phyloP scores from a whole-genome alignment of 2,113 vertebrate species.

The Cyprinodon variegatus region DNA sequence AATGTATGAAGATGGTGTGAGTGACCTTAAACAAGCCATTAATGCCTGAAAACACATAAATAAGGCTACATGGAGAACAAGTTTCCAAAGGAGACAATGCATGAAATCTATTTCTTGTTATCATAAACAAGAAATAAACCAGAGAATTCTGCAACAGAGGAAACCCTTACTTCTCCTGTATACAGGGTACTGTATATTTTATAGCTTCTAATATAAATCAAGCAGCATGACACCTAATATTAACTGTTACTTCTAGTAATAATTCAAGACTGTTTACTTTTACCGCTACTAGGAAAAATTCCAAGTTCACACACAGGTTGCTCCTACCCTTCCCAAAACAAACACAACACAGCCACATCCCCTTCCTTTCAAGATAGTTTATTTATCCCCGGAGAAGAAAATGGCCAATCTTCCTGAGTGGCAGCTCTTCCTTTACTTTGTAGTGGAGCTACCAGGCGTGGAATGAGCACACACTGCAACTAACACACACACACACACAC shows the following conservation, averaged over 20 bases:
- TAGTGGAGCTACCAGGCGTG: slow-evolving; percentile 40
- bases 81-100: no score
- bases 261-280: neutral
- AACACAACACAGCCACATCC: slow-evolving; percentile 71
- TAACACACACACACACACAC: neutral
- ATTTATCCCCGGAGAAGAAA: slow-evolving; percentile 73
- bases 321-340: slow-evolving; percentile 57
- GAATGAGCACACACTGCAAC: slow-evolving; percentile 49
- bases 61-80: no score
- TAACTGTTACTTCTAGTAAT: neutral
- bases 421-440: slow-evolving; percentile 71
- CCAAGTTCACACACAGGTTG: slow-evolving; percentile 45
- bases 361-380: slow-evolving; percentile 76
- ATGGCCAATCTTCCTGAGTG: slow-evolving; percentile 64
- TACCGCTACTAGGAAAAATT: neutral
- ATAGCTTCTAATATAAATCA: slow-evolving; percentile 25
- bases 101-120: no score
- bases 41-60: no score
- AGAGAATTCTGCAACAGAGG: no score
- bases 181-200: slow-evolving; percentile 14
- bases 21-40: no score
- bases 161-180: no score
- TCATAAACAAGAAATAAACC: no score
- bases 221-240: slow-evolving; percentile 2
- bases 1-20: no score